A percentile compares a stretch with the other conserved stretches of the same genome.
Evolutionary conservation across 2,888 invertebrate species (phyloP).

Genomic region (Tiliacea citrago): DNA sequence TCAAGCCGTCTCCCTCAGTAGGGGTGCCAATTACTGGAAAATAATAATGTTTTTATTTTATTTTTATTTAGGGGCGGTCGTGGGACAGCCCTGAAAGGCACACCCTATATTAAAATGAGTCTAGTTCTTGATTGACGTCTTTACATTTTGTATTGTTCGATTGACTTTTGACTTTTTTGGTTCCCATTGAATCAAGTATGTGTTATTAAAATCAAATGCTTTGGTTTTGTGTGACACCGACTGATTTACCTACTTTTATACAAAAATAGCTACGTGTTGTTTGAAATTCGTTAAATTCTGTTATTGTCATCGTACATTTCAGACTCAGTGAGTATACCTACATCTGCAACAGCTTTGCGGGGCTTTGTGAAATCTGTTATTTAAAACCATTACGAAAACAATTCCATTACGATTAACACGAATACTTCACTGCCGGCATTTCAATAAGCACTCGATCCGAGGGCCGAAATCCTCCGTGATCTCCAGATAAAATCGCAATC

Average conservation of each 20-base stretch:
- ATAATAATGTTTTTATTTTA: constrained; percentile 89
- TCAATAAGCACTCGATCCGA: constrained; percentile 68
- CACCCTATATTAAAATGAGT: constrained; percentile 87
- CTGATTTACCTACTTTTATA: neutral
- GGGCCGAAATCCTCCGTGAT: constrained; percentile 84
- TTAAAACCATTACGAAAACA: constrained; percentile 62
- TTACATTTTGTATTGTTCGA: constrained; percentile 83
- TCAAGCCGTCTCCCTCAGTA: constrained; percentile 85
- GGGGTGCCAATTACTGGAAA: constrained; percentile 90
- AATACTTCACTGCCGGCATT: constrained; percentile 61
- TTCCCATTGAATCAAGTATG: constrained; percentile 62
- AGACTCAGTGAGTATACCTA: neutral
- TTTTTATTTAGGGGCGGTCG: constrained; percentile 90
- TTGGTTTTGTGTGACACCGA: constrained; percentile 1
- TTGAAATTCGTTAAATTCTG: neutral
- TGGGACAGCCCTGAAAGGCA: constrained; percentile 89
- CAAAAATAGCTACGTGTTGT: neutral
- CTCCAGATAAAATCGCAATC: constrained; percentile 89
- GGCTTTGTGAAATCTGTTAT: constrained; percentile 52
- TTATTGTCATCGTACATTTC: neutral
- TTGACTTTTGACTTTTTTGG: constrained; percentile 82
- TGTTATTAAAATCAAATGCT: constrained; percentile 30
- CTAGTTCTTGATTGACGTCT: constrained; percentile 87
- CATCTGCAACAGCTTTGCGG: constrained; percentile 41
- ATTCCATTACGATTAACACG: constrained; percentile 64